phyloP scores from a whole-genome alignment of 2,113 vertebrate genomes.

The Eudyptes chrysolophus region DNA sequence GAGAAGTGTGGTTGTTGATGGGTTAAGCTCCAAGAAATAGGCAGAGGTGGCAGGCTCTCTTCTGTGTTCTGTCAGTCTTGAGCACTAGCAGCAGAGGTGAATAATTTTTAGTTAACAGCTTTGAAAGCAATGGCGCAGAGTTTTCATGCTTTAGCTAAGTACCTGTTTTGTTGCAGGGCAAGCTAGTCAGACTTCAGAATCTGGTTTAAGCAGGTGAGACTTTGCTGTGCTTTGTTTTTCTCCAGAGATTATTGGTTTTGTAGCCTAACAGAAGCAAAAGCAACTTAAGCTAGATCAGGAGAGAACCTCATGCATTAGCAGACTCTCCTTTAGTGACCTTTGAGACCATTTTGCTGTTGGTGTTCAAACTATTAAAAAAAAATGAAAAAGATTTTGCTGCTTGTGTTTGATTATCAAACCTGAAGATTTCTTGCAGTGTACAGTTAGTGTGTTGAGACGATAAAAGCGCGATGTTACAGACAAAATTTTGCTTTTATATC shows the following conservation, averaged over 20 bases:
- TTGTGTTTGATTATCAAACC: background rate
- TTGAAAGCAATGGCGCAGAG: fast-evolving
- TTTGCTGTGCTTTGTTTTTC: background rate
- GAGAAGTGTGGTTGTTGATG: background rate
- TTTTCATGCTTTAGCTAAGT: background rate
- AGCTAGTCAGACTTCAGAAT: background rate
- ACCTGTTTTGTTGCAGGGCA: background rate
- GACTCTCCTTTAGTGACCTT: background rate
- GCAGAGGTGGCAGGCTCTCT: background rate
- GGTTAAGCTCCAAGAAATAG: background rate
- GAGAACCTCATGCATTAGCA: background rate
- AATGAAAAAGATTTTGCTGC: background rate
- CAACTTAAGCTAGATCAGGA: background rate
- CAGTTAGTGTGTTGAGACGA: background rate
- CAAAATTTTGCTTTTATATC: background rate
- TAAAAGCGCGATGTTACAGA: fast-evolving
- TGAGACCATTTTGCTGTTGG: background rate
- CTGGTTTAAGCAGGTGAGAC: background rate
- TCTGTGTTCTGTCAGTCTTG: background rate
- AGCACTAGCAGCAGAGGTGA: background rate
- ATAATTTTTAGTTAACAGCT: fast-evolving
- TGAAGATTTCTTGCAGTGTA: background rate
- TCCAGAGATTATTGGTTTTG: background rate
- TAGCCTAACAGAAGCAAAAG: background rate
- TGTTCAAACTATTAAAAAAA: background rate